A percentile compares a stretch with the other conserved stretches of the same genome.
Evolutionary conservation across 2,888 invertebrate genomes (phyloP).

Genomic region (Pardosa pseudoannulata): DNA sequence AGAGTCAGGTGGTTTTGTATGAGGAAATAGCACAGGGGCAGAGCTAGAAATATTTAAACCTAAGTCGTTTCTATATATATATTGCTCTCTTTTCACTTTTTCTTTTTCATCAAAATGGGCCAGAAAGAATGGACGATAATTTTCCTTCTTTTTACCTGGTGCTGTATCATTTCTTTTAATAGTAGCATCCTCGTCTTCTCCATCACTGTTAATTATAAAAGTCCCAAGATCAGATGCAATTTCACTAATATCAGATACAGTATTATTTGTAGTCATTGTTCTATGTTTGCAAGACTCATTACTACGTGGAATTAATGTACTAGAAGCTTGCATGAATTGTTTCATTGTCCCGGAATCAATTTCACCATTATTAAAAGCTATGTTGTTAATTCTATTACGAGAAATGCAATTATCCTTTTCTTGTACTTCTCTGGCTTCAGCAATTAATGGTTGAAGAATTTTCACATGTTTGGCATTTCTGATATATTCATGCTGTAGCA

Average conservation of each 20-base stretch:
- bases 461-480: conserved; percentile 91
- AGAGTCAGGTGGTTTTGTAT: background rate
- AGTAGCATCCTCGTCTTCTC: conserved; percentile 87
- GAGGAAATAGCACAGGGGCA: too few species aligned
- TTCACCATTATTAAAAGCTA: conserved; percentile 80
- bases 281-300: conserved; percentile 18
- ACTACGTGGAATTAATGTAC: conserved; percentile 82
- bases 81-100: conserved; percentile 85
- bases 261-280: conserved; percentile 32
- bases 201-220: conserved; percentile 92
- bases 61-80: conserved; percentile 29
- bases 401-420: conserved; percentile 81
- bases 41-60: conserved; percentile 29
- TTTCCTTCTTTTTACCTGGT: conserved; percentile 84
- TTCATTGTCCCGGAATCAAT: conserved; percentile 86
- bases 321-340: conserved; percentile 80
- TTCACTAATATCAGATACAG: conserved; percentile 79
- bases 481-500: conserved; percentile 93
- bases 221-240: conserved; percentile 92
- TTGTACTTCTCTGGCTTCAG: conserved; percentile 93
- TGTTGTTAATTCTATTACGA: conserved; percentile 74
- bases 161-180: conserved; percentile 96
- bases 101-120: conserved; percentile 98
- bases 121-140: conserved; percentile 92
- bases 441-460: conserved; percentile 92